Evolutionary conservation across 2,888 invertebrate species (phyloP).

Genomic region (Scelioninae gen. 1): DNA sequence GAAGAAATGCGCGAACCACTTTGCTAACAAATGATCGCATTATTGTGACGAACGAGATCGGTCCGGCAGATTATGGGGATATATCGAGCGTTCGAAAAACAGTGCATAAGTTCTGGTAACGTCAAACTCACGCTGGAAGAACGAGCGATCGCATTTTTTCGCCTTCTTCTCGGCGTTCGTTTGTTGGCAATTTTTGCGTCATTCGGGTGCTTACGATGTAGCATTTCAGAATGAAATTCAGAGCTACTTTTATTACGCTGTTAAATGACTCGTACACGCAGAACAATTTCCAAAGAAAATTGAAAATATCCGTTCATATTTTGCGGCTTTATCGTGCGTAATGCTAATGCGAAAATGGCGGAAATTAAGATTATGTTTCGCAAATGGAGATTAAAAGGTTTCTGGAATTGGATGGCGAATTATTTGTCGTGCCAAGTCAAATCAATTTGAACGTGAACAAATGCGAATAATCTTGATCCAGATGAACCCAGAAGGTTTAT

Average conservation of each 20-base stretch:
- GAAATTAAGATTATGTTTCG: neutral
- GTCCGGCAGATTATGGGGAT: slow-evolving; percentile 36
- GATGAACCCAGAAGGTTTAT: too few species aligned
- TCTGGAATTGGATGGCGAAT: neutral
- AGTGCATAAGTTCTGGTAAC: slow-evolving; percentile 18
- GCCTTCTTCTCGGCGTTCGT: neutral
- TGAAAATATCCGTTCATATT: too few species aligned
- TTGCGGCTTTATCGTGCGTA: neutral
- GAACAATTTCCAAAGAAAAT: slow-evolving; percentile 7
- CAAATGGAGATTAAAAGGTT: neutral
- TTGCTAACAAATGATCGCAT: slow-evolving; percentile 62
- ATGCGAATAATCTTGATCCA: too few species aligned
- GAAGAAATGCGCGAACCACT: slow-evolving; percentile 46
- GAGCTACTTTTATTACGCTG: neutral
- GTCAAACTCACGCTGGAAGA: slow-evolving; percentile 22
- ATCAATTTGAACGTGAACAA: neutral
- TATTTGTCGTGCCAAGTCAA: too few species aligned
- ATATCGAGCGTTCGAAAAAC: slow-evolving; percentile 41
- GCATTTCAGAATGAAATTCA: slow-evolving; percentile 14
- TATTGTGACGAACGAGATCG: slow-evolving; percentile 60
- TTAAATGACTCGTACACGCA: neutral
- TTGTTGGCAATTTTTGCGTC: too few species aligned
- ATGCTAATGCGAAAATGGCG: too few species aligned
- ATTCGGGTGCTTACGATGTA: too few species aligned
- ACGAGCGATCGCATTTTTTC: slow-evolving; percentile 9